Percentiles rank a stretch among this genome's conserved stretches.
These are phyloP conservation scores for Sphaerophoria rueppellii DNA, from an alignment of 2,888 invertebrate species.

Conservation along the genomic window DNA sequence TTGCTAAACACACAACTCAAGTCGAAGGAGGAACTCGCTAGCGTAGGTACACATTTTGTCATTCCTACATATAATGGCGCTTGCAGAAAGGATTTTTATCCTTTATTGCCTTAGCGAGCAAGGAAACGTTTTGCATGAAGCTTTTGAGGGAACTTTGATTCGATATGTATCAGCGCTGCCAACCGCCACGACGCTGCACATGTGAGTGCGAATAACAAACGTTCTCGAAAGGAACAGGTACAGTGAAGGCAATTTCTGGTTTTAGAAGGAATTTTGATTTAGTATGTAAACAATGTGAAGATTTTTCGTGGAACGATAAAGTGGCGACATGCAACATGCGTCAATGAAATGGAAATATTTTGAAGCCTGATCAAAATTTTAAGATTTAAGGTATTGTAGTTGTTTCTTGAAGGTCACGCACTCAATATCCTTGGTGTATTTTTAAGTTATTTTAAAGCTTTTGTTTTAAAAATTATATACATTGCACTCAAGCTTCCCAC, in stretches of 20 bases:
- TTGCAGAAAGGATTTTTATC: not conserved
- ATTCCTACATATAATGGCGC: too few relatives aligned
- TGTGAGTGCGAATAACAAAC: not conserved
- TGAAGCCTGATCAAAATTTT: not conserved
- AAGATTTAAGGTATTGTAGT: too few relatives aligned
- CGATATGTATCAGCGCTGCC: too few relatives aligned
- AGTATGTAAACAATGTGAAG: not conserved
- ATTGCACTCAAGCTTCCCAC: too few relatives aligned
- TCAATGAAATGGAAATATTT: not conserved
- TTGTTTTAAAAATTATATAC: too few relatives aligned
- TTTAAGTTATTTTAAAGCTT: too few relatives aligned
- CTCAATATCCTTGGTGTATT: too few relatives aligned
- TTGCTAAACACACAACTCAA: slow-evolving; percentile 34
- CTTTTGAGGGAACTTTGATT: not conserved
- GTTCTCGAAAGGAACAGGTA: not conserved
- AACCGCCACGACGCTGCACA: not conserved
- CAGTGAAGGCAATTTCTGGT: not conserved
- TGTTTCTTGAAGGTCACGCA: too few relatives aligned
- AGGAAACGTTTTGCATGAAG: not conserved
- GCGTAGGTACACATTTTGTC: not conserved
- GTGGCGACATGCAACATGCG: not conserved
- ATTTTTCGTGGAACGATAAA: not conserved
- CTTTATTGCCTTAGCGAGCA: not conserved
- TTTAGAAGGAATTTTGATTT: slow-evolving; percentile 8
- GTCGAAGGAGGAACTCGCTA: not conserved